Conservation (phyloP, 2,113 vertebrate genomes). For the Nothoprocta perdicaria region DNA sequence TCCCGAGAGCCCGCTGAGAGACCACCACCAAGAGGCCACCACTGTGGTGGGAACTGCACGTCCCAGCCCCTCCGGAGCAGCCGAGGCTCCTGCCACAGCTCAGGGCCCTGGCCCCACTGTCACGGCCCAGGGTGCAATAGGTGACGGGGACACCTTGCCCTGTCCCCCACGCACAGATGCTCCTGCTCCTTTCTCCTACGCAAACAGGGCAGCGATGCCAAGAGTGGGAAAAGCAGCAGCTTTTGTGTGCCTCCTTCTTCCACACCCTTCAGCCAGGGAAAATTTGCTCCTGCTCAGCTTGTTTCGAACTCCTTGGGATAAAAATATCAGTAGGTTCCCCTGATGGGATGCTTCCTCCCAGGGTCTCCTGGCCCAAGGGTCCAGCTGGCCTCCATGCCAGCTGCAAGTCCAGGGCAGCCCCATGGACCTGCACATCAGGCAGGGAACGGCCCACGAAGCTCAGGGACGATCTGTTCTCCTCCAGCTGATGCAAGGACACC, state of each 20-base stretch:
- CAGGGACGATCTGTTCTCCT: neutral
- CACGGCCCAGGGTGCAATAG: too few species aligned
- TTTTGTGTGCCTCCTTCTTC: neutral
- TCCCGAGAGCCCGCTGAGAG: neutral
- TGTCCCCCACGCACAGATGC: too few species aligned
- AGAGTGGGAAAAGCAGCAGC: neutral
- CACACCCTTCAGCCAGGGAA: neutral
- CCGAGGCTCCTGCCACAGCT: too few species aligned
- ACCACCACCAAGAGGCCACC: fast-evolving
- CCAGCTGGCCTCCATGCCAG: neutral
- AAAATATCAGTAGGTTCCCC: too few species aligned
- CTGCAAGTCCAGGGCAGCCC: neutral
- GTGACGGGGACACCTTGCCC: neutral
- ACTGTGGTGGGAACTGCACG: neutral
- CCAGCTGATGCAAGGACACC: neutral
- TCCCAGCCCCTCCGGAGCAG: too few species aligned
- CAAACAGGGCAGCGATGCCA: neutral
- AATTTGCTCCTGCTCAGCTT: neutral
- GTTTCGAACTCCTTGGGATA: neutral
- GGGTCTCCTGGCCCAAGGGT: neutral
- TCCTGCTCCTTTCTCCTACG: neutral
- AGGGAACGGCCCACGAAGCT: neutral
- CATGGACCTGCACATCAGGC: neutral
- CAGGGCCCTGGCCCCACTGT: too few species aligned
- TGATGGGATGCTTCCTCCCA: too few species aligned